Evolutionary conservation across 2,888 invertebrate species (phyloP), one percentile per base, ranked within the genome.

Genomic region (Homarus gammarus): DNA sequence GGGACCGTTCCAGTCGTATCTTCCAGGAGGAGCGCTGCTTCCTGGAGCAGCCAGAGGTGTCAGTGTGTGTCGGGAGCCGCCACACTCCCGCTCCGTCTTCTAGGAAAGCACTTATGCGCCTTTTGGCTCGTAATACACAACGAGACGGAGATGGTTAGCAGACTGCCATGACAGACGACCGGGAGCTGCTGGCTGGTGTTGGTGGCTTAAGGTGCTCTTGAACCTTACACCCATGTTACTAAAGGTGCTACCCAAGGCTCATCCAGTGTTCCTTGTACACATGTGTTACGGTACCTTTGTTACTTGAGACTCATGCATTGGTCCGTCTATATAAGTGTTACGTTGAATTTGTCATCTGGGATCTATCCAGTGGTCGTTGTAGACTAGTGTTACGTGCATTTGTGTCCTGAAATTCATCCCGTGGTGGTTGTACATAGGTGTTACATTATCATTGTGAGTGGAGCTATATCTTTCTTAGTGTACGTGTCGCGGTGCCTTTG

Each of bases 91-190:
- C 77, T 38, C 84, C 68, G 77, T 44, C 84, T 85, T 85, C 84
- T 85, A 64, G 84, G 84, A 85, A 85, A 85, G 61, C 84, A 64
- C 77, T 77, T 84, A 84, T 73, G 75, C 84, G 44, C 70, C 61
- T 31, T 36, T 31, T 75, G 73, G 56, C 40, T 56, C 33, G 40
- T 15, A 84, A 61, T 56, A 75, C 72, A 40, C 73, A 64, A 70
- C 44, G 68, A 68, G 82, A 44, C n/a, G 82, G 61, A 64, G 79
- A 38, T 40, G 38, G 73, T 38, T 73, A 38, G 22, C 56, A 49
- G 51, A 73, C 73, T 27, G 73, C 51, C 84, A 38, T 56, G 73
- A 56, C 51, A 31, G 73, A 84, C 81, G 27, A 72, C 12, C 84
- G 68, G 68, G 12, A n/a, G 82, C 38, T 64, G 51, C 44, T 40